Evolutionary conservation across 1,140 invertebrate species (phyloP).

Genomic region (Brachionus asplanchnoidis): DNA sequence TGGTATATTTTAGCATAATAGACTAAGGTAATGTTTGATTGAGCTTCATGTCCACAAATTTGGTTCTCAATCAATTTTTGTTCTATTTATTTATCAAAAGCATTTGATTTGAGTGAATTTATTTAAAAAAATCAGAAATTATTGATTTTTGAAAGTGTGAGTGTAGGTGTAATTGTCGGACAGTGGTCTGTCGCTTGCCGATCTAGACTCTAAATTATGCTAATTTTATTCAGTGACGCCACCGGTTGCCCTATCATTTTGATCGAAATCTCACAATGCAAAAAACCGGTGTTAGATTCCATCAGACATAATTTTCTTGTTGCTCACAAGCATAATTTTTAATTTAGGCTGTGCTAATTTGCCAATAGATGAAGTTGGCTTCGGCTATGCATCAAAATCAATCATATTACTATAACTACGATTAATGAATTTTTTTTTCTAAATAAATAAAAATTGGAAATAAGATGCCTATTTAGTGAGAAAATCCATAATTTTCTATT

Average conservation of each 20-base stretch:
- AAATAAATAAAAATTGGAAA: background rate
- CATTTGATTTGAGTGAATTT: too few relatives aligned
- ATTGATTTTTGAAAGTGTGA: background rate
- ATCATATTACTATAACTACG: constrained; percentile 23
- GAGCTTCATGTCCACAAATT: background rate
- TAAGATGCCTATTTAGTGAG: background rate
- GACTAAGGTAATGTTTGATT: background rate
- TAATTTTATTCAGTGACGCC: background rate
- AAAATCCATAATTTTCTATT: background rate
- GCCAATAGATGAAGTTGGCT: background rate
- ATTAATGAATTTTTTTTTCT: background rate
- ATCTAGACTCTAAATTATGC: background rate
- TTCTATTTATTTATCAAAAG: background rate
- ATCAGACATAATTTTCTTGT: constrained; percentile 16
- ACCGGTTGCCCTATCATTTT: background rate
- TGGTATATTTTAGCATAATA: background rate
- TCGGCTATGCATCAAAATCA: background rate
- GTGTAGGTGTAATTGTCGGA: background rate
- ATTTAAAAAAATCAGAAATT: background rate
- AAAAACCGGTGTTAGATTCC: constrained; percentile 4
- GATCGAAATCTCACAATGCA: background rate
- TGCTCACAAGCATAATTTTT: background rate
- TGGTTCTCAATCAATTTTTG: background rate
- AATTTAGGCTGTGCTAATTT: background rate
- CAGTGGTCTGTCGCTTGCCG: background rate